Base-by-base conservation (phyloP, 2,888 invertebrate species). In the Conchocele bisecta region DNA sequence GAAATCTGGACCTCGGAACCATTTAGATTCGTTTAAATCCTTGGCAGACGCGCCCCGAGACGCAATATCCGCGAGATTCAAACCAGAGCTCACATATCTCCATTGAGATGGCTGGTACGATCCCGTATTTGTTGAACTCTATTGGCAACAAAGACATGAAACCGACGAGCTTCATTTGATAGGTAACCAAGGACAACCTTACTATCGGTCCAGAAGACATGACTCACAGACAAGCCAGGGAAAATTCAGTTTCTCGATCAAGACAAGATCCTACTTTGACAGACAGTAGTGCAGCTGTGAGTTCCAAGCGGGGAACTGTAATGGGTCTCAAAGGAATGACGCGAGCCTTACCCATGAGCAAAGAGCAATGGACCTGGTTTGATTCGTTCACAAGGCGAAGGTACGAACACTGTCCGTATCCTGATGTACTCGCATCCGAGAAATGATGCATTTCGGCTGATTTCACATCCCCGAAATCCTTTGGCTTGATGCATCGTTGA, bases 41-140 rank as follows among this genome's bases (percentile, higher is more conserved):
- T 44, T 28, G 20, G 67, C 33, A 26, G 22, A 50, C 15, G 54
- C 28, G 2, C 75, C 77, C 44, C 77, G 26, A 3, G 74, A 77
- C 11, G 73, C 74, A 26, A 53, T 11, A 33, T 76, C 79, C 35
- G 75, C 79, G n/a, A 69, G 73, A 33, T 79, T 79, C 2, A 24
- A 35, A 17, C 44, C 22, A 5, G 75, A 61, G 11, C 28, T 20
- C 20, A 76, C 42, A 29, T 77, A 46, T 26, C 66, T 50, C 79
- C 76, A 79, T n/a, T 72, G 58, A 29, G 28, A n/a, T n/a, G 56
- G 37, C 2, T 37, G 28, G 68, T 39, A 22, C 29, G 35, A 17
- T 78, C 50, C 22, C 61, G 26, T 13, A 79, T 73, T 33, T 42
- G 42, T 35, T 35, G 37, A 13, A 35, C n/a, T 35, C 11, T 35